These are phyloP conservation scores for Vombatus ursinus DNA, from an alignment of 2,113 vertebrate genomes.

Conservation along the genomic window DNA sequence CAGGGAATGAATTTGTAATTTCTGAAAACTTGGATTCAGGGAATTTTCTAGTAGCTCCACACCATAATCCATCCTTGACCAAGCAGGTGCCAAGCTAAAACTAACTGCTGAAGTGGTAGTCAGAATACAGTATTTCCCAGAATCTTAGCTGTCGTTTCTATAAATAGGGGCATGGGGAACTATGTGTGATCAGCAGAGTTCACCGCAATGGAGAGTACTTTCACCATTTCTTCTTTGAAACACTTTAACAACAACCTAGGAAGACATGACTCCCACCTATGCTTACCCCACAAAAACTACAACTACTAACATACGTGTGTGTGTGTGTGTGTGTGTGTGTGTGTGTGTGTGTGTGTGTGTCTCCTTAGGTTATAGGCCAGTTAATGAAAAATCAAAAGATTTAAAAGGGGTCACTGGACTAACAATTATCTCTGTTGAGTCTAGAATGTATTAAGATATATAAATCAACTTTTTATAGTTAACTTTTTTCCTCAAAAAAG, in stretches of 20 bases:
- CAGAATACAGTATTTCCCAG: background rate
- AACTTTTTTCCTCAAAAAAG: background rate
- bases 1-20: background rate
- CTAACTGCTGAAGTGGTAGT: background rate
- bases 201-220: background rate
- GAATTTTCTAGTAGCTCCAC: background rate
- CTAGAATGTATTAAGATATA: background rate
- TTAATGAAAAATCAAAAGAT: background rate
- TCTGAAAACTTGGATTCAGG: background rate
- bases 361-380: background rate
- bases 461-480: background rate
- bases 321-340: background rate
- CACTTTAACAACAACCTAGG: background rate
- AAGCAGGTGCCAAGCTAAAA: background rate
- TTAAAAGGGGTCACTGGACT: background rate
- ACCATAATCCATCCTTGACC: background rate
- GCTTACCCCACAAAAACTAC: background rate
- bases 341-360: background rate
- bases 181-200: too few relatives aligned
- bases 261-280: background rate
- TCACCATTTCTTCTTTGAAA: background rate
- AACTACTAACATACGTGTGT: too few relatives aligned
- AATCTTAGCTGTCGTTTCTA: too few relatives aligned
- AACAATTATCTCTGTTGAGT: background rate
- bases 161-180: too few relatives aligned